Conservation (phyloP, 2,888 invertebrate genomes). For the Amblyjoppa proteus region DNA sequence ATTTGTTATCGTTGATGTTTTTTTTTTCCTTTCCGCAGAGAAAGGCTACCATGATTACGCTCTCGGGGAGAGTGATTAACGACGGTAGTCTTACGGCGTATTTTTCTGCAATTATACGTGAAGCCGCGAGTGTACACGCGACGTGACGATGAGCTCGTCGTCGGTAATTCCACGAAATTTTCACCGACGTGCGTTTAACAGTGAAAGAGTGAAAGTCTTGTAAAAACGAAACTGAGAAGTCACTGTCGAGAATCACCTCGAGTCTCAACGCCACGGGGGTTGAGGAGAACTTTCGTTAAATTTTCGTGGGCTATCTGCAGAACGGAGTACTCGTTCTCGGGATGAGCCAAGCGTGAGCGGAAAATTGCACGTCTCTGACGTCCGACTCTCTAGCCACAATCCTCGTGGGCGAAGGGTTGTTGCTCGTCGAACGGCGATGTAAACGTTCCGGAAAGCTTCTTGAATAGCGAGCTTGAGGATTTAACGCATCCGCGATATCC, state of each 20-base stretch:
- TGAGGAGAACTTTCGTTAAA: slow-evolving; percentile 73
- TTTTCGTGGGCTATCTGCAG: slow-evolving; percentile 74
- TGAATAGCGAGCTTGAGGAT: neutral
- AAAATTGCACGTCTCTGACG: slow-evolving; percentile 15
- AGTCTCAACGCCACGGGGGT: neutral
- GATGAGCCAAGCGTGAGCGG: slow-evolving; percentile 35
- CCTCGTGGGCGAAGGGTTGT: slow-evolving; percentile 1
- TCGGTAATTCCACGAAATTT: slow-evolving; percentile 10
- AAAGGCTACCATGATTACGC: slow-evolving; percentile 55
- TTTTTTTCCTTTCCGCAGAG: slow-evolving; percentile 40
- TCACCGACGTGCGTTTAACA: neutral
- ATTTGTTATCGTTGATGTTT: neutral
- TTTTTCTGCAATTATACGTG: slow-evolving; percentile 53
- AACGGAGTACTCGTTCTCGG: slow-evolving; percentile 72
- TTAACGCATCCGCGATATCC: neutral
- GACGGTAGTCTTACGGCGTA: slow-evolving; percentile 29
- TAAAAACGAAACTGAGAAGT: slow-evolving; percentile 19
- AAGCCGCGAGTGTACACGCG: neutral
- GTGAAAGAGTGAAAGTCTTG: slow-evolving; percentile 61
- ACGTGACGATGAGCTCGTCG: slow-evolving; percentile 22
- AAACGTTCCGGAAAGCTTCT: neutral
- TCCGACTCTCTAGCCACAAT: slow-evolving; percentile 1
- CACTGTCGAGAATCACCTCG: neutral
- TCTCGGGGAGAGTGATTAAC: slow-evolving; percentile 49
- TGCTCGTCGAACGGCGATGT: neutral